Conservation (phyloP, 2,888 invertebrate species). For the Acholoe squamosa region DNA sequence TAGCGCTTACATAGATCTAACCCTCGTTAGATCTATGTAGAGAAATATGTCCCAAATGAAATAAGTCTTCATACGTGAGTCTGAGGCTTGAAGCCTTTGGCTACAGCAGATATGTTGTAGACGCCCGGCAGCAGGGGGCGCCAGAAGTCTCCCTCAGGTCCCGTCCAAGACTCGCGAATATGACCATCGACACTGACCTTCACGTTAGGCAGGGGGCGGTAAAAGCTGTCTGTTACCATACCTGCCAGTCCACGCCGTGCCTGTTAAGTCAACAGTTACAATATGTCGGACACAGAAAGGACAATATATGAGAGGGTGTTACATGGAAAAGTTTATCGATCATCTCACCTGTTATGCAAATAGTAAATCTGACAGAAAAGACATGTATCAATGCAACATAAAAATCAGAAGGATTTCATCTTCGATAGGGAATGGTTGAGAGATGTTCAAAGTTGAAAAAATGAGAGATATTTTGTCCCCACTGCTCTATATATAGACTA, state of each 20-base stretch:
- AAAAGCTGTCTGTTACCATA: conserved; percentile 47
- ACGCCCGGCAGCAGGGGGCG: conserved; percentile 57
- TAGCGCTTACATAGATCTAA: too few relatives aligned
- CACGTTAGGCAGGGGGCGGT: conserved; percentile 44
- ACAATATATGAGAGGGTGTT: too few relatives aligned
- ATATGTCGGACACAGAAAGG: not conserved
- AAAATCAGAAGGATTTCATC: too few relatives aligned
- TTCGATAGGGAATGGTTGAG: too few relatives aligned
- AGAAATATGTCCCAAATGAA: not conserved
- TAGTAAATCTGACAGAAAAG: too few relatives aligned
- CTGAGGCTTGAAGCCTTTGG: conserved; percentile 58
- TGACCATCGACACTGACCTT: conserved; percentile 52
- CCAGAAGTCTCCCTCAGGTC: conserved; percentile 60
- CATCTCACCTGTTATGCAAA: too few relatives aligned
- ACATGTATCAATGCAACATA: too few relatives aligned
- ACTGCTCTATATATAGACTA: too few relatives aligned
- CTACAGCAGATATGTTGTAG: conserved; percentile 62
- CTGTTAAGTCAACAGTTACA: conserved; percentile 7
- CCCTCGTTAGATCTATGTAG: too few relatives aligned
- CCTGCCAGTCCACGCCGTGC: conserved; percentile 63
- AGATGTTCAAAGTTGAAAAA: too few relatives aligned
- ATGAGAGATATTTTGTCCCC: too few relatives aligned
- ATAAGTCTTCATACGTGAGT: conserved; percentile 56
- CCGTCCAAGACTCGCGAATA: not conserved
- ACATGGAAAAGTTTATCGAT: too few relatives aligned